Evolutionary conservation across 2,888 invertebrate genomes (phyloP).

Genomic region (Helicoverpa assulta): DNA sequence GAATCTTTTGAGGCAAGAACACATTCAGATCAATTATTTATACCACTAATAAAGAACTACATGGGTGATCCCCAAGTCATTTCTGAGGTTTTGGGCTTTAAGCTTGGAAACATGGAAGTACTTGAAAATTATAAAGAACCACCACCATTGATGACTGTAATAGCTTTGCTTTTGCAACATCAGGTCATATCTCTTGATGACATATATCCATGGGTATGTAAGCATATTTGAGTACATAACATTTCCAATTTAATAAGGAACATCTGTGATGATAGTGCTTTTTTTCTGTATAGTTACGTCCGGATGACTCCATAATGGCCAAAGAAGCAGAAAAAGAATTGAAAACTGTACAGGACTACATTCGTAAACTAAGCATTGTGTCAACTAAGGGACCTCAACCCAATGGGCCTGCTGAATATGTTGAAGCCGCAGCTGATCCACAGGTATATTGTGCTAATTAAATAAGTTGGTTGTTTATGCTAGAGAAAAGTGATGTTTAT

Average conservation of each 20-base stretch:
- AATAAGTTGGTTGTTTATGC: background rate
- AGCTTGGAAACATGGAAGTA: slow-evolving; percentile 93
- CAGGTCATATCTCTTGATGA: slow-evolving; percentile 95
- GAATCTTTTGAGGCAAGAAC: slow-evolving; percentile 98
- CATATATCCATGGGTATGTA: slow-evolving; percentile 96
- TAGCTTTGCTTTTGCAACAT: slow-evolving; percentile 97
- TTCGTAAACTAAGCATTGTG: slow-evolving; percentile 95
- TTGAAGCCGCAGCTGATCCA: slow-evolving; percentile 92
- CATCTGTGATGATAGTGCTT: background rate
- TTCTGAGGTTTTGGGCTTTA: slow-evolving; percentile 98
- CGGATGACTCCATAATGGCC: slow-evolving; percentile 95
- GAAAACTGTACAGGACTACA: slow-evolving; percentile 95
- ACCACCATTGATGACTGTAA: slow-evolving; percentile 95
- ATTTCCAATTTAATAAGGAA: background rate
- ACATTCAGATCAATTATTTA: slow-evolving; percentile 94
- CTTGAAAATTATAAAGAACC: slow-evolving; percentile 92
- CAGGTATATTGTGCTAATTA: slow-evolving; percentile 83
- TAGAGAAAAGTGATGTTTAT: background rate
- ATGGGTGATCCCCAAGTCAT: slow-evolving; percentile 95
- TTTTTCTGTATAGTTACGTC: slow-evolving; percentile 91
- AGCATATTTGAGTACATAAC: background rate
- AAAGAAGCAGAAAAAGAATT: slow-evolving; percentile 95
- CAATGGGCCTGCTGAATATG: slow-evolving; percentile 91
- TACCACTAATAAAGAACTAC: slow-evolving; percentile 95
- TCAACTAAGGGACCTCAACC: slow-evolving; percentile 95